phyloP scores from a whole-genome alignment of 2,797 vertebrate genomes.

The Rhabdomys pumilio region DNA sequence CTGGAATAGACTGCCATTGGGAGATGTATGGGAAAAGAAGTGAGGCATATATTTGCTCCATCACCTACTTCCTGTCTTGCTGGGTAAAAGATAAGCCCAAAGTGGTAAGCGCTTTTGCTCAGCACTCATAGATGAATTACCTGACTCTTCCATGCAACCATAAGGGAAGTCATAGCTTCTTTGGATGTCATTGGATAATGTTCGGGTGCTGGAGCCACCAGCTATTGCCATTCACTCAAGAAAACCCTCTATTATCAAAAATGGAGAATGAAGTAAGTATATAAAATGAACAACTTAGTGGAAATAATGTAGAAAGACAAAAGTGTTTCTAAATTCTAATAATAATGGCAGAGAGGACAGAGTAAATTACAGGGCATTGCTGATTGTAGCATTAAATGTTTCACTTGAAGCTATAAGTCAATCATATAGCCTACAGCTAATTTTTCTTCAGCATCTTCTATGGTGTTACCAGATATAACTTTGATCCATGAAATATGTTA shows the following conservation, averaged over 20 bases:
- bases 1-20: background rate
- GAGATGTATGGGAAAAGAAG: background rate
- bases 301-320: background rate
- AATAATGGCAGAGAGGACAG: background rate
- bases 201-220: background rate
- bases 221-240: background rate
- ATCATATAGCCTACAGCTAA: background rate
- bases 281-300: background rate
- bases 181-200: background rate
- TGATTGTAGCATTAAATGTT: background rate
- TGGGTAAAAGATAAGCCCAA: background rate
- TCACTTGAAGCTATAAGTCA: background rate
- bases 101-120: background rate
- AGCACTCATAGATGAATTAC: background rate
- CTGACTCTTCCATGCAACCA: background rate
- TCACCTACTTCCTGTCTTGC: background rate
- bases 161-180: background rate
- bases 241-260: background rate
- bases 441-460: conserved; percentile 1
- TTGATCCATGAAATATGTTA: conserved; percentile 27
- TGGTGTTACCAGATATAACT: background rate
- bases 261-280: background rate
- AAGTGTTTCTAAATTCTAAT: conserved; percentile 10
- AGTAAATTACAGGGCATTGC: background rate
- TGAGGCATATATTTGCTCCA: background rate